phyloP scores from a whole-genome alignment of 2,113 vertebrate species.

The Garra rufa region DNA sequence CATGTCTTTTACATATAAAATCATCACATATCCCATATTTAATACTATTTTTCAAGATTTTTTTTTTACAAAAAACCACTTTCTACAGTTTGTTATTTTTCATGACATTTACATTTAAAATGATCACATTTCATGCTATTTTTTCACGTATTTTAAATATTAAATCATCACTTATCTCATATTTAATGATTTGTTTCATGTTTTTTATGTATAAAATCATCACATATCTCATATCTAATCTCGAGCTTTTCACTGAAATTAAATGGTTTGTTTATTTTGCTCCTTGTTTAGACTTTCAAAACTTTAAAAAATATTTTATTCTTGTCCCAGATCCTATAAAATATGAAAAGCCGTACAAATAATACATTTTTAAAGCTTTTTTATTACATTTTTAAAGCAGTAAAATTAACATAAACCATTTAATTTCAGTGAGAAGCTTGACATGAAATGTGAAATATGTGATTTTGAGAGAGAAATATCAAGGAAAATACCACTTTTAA shows the following conservation, averaged over 20 bases:
- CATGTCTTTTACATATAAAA: too few relatives aligned
- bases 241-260: not conserved
- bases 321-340: not conserved
- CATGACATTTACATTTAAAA: too few relatives aligned
- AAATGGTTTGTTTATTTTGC: not conserved
- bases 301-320: not conserved
- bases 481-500: not conserved
- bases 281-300: not conserved
- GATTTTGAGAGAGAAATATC: not conserved
- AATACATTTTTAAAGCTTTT: not conserved
- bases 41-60: too few relatives aligned
- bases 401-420: not conserved
- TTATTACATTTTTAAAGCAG: not conserved
- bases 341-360: not conserved
- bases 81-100: too few relatives aligned
- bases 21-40: too few relatives aligned
- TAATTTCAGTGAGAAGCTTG: not conserved
- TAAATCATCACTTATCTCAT: too few relatives aligned
- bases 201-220: too few relatives aligned
- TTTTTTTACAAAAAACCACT: too few relatives aligned
- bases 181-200: too few relatives aligned
- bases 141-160: accelerated
- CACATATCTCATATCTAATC: not conserved
- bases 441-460: not conserved
- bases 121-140: too few relatives aligned